phyloP scores from a whole-genome alignment of 2,113 vertebrate species.

The Grammomys dolichurus region DNA sequence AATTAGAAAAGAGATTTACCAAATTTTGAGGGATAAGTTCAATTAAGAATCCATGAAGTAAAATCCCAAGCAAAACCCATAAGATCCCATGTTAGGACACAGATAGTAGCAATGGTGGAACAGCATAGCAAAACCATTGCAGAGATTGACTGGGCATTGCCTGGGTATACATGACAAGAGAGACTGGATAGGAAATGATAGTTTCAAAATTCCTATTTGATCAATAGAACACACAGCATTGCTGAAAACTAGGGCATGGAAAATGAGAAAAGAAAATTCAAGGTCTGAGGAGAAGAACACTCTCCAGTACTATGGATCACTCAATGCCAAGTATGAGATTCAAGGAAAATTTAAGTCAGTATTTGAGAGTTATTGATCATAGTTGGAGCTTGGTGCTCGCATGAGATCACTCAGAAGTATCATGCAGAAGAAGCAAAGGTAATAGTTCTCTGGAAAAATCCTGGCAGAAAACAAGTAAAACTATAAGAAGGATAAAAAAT shows the following conservation, averaged over 20 bases:
- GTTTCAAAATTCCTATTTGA: not conserved
- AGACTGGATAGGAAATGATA: not conserved
- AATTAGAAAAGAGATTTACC: not conserved
- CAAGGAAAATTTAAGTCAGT: not conserved
- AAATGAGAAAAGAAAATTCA: not conserved
- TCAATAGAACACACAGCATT: not conserved
- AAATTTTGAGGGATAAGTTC: not conserved
- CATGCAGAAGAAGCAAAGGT: not conserved
- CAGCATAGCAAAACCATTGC: not conserved
- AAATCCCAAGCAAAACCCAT: conserved; percentile 14
- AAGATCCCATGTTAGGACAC: not conserved
- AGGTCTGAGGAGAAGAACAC: not conserved
- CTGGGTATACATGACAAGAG: not conserved
- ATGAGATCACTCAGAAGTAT: not conserved
- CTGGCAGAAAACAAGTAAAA: not conserved
- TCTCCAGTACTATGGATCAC: not conserved
- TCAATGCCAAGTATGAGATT: not conserved
- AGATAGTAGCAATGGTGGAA: not conserved
- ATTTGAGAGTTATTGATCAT: not conserved
- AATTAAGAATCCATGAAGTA: conserved; percentile 39
- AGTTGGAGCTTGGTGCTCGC: not conserved
- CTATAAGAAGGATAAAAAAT: not conserved
- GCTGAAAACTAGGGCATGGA: not conserved
- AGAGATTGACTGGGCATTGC: not conserved
- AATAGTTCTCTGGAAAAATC: not conserved